These are phyloP conservation scores for Narcine bancroftii DNA, from an alignment of 2,113 vertebrate species.

Conservation along the genomic window DNA sequence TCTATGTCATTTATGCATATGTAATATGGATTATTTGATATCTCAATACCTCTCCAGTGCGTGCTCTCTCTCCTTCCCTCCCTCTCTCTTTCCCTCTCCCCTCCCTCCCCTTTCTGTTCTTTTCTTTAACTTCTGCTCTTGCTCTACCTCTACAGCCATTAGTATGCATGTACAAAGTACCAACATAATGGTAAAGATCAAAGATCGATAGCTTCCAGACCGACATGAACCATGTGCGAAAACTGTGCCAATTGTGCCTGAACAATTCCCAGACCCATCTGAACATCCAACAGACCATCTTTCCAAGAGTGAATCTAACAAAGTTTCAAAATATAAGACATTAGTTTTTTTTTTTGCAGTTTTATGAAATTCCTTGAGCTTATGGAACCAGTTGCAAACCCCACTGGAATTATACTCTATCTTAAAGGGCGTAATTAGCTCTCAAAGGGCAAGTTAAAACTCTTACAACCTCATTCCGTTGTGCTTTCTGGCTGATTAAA, in stretches of 20 bases:
- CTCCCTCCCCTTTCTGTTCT: no score
- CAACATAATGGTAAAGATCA: not conserved
- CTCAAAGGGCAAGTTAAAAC: slow-evolving; percentile 20
- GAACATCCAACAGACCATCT: no score
- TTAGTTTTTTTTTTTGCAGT: not conserved
- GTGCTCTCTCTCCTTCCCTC: no score
- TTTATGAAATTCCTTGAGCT: not conserved
- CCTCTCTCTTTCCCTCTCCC: no score
- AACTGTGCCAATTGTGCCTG: not conserved
- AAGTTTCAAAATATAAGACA: not conserved
- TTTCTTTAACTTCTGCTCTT: no score
- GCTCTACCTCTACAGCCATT: no score
- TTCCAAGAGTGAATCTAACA: not conserved
- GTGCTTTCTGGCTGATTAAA: slow-evolving; percentile 5
- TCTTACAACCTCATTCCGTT: not conserved
- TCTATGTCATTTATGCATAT: no score
- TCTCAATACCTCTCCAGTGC: no score
- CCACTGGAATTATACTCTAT: not conserved
- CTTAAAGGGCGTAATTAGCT: not conserved
- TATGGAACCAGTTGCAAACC: not conserved
- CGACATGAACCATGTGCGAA: not conserved
- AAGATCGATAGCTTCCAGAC: not conserved
- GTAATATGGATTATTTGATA: no score
- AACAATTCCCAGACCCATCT: not conserved
- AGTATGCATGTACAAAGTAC: no score